Evolutionary conservation across 2,797 vertebrate genomes (phyloP).

Genomic region (Chrosomus eos): DNA sequence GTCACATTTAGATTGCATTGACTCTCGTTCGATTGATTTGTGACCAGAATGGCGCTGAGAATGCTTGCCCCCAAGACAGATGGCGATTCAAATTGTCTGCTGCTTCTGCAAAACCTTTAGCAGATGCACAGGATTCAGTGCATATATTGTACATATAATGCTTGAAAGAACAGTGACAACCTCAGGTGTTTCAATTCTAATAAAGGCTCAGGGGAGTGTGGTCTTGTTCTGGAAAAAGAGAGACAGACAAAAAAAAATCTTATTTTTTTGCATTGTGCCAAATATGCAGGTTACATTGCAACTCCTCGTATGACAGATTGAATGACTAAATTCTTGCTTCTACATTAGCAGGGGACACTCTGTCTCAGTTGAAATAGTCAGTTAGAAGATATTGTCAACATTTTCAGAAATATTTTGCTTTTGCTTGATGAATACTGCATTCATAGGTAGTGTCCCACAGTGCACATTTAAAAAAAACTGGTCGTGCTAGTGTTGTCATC

Average conservation of each 20-base stretch:
- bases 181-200: not conserved
- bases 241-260: not conserved
- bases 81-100: not conserved
- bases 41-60: not conserved
- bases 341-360: not conserved
- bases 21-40: not conserved
- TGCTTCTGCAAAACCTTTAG: not conserved
- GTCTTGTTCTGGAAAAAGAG: not conserved
- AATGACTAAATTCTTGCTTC: not conserved
- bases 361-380: not conserved
- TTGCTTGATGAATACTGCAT: not conserved
- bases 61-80: not conserved
- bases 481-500: not conserved
- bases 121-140: not conserved
- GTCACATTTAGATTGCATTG: not conserved
- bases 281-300: not conserved
- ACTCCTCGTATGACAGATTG: not conserved
- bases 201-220: slow-evolving; percentile 14
- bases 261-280: not conserved
- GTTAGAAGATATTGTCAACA: not conserved
- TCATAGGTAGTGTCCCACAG: not conserved
- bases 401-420: not conserved
- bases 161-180: not conserved
- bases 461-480: not conserved
- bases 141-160: not conserved